A percentile compares a stretch with the other conserved stretches of the same genome.
phyloP scores from a whole-genome alignment of 2,797 vertebrate genomes.

The Paratrypauchen microcephalus region DNA sequence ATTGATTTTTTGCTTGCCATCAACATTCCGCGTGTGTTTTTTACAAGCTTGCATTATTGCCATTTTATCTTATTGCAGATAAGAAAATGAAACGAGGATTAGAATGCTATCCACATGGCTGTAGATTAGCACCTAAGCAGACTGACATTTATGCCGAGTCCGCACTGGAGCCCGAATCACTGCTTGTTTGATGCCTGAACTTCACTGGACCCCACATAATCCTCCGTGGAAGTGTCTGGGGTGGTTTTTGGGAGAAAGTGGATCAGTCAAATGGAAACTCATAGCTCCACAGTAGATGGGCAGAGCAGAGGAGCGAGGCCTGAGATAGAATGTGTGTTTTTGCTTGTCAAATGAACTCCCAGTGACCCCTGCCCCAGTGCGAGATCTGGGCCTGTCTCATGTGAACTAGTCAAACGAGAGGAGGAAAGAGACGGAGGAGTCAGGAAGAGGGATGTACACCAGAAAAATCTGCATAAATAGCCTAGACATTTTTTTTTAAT shows the following conservation, averaged over 20 bases:
- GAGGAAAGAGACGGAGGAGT: constrained; percentile 1
- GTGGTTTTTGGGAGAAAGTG: constrained; percentile 8
- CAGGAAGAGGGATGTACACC: neutral
- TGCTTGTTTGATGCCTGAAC: constrained; percentile 5
- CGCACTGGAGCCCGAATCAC: neutral
- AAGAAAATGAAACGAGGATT: neutral
- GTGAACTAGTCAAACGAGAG: constrained; percentile 39
- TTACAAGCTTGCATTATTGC: too few species aligned
- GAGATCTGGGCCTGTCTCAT: constrained; percentile 23
- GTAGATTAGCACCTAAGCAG: neutral
- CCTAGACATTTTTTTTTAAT: too few species aligned
- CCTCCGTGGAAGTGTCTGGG: neutral
- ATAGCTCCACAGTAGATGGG: constrained; percentile 2
- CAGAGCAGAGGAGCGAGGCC: constrained; percentile 9
- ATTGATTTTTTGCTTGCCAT: too few species aligned
- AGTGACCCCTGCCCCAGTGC: constrained; percentile 29
- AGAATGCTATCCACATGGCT: neutral
- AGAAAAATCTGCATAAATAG: too few species aligned
- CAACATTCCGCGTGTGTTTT: too few species aligned
- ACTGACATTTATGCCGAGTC: neutral
- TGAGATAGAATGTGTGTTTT: constrained; percentile 15
- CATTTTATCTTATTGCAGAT: too few species aligned
- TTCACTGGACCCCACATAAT: constrained; percentile 2
- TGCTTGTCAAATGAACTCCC: constrained; percentile 32
- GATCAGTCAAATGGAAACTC: constrained; percentile 21